phyloP scores from a whole-genome alignment of 2,888 invertebrate species.

The Drosophila yooni region DNA sequence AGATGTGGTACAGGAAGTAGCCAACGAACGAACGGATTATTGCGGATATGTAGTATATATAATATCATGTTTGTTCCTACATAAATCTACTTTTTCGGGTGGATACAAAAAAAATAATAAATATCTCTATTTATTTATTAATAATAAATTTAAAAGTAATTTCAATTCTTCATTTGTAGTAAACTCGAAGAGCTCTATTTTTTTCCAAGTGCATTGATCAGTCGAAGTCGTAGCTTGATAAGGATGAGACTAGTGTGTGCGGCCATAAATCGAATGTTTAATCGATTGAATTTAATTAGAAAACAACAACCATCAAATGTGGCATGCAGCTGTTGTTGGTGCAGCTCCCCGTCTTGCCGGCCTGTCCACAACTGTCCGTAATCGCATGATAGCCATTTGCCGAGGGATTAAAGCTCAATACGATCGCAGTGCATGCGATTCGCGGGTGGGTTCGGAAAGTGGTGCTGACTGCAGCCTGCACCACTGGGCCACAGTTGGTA shows the following conservation, averaged over 20 bases:
- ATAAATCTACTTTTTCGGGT: not conserved
- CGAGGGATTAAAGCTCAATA: slow-evolving; percentile 68
- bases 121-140: not conserved
- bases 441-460: slow-evolving; percentile 29
- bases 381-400: slow-evolving; percentile 65
- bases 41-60: not conserved
- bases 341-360: slow-evolving; percentile 40
- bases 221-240: not conserved
- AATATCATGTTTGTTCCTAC: not conserved
- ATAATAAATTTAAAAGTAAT: not conserved
- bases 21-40: not conserved
- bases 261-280: slow-evolving; percentile 82
- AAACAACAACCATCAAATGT: slow-evolving; percentile 64
- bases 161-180: not conserved
- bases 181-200: not conserved
- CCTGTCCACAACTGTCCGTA: slow-evolving; percentile 25
- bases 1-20: slow-evolving; percentile 96
- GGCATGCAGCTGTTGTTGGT: slow-evolving; percentile 47
- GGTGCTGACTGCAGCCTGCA: not conserved
- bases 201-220: slow-evolving; percentile 1
- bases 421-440: slow-evolving; percentile 70
- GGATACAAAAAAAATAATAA: not conserved
- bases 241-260: slow-evolving; percentile 47
- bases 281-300: slow-evolving; percentile 84
- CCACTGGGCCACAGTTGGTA: slow-evolving; percentile 41